Conservation (phyloP, 1,140 invertebrate species). For the Psix sp. region DNA sequence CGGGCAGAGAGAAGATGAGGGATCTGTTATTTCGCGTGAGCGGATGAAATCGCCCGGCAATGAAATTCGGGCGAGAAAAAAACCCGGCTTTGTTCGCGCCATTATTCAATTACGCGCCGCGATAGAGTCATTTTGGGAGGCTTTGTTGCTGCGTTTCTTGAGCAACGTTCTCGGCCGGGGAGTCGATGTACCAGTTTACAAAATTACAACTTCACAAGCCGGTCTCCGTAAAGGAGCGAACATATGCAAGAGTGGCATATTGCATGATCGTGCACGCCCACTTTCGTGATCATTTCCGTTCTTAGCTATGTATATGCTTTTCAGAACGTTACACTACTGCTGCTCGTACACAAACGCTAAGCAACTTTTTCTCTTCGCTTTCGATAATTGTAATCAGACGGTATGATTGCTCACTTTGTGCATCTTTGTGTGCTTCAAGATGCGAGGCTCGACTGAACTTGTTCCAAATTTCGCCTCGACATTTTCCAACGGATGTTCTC, state of each 20-base stretch:
- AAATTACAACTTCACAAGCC: slow-evolving; percentile 50
- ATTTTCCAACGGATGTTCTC: too few species aligned
- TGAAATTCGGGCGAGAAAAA: too few species aligned
- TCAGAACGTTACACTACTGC: slow-evolving; percentile 38
- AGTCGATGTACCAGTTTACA: slow-evolving; percentile 48
- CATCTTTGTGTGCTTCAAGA: too few species aligned
- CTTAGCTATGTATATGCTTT: slow-evolving; percentile 39
- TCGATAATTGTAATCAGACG: too few species aligned
- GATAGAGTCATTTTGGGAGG: slow-evolving; percentile 22
- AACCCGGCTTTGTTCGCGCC: too few species aligned
- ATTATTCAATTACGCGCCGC: slow-evolving; percentile 11
- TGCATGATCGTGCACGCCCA: slow-evolving; percentile 52
- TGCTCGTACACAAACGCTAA: slow-evolving; percentile 3
- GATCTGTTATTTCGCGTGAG: too few species aligned
- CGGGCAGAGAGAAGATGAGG: too few species aligned
- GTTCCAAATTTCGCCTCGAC: too few species aligned
- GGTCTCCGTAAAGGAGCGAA: slow-evolving; percentile 36
- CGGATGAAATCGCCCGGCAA: too few species aligned
- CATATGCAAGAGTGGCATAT: slow-evolving; percentile 54
- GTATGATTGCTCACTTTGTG: too few species aligned
- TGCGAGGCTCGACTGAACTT: too few species aligned
- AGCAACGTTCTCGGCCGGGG: slow-evolving; percentile 21
- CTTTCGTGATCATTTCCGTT: slow-evolving; percentile 57
- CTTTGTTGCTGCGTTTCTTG: slow-evolving; percentile 26
- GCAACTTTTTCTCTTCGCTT: too few species aligned